Conservation (phyloP, 2,797 vertebrate species). For the Argyrosomus regius region DNA sequence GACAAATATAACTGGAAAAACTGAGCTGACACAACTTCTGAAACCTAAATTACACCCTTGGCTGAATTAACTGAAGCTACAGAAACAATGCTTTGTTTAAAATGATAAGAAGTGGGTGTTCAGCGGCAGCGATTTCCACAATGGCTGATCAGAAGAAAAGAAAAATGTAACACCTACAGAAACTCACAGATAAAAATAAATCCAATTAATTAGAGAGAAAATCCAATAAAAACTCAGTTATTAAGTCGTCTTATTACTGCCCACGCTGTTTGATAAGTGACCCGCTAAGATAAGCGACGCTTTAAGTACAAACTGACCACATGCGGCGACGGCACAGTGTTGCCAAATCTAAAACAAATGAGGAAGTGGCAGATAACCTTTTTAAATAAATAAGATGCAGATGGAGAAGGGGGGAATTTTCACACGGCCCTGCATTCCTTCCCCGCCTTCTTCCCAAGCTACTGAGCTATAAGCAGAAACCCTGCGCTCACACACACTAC, state of each 20-base stretch:
- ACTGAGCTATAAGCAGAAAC: conserved; percentile 33
- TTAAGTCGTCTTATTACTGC: neutral
- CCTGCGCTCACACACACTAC: conserved; percentile 26
- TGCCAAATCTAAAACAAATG: conserved; percentile 37
- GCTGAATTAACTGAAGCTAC: neutral
- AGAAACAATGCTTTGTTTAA: neutral
- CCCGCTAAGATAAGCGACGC: neutral
- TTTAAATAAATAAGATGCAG: conserved; percentile 61
- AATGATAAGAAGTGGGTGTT: neutral
- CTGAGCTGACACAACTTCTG: neutral
- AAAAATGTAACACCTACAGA: neutral
- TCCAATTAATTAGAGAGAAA: neutral
- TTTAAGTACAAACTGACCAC: neutral
- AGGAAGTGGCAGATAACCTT: conserved; percentile 35
- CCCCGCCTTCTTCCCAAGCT: conserved; percentile 30
- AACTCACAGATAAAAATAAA: conserved; percentile 13
- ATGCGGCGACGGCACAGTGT: neutral
- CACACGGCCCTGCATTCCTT: conserved; percentile 46
- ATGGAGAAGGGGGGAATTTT: conserved; percentile 48
- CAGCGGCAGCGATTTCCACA: neutral
- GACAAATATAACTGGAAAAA: no score
- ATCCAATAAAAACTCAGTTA: neutral
- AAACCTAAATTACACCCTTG: neutral
- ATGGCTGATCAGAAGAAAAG: neutral
- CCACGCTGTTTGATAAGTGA: neutral